Evolutionary conservation across 1,140 invertebrate species (phyloP).

Genomic region (Pseudomyrmex dendroicus): DNA sequence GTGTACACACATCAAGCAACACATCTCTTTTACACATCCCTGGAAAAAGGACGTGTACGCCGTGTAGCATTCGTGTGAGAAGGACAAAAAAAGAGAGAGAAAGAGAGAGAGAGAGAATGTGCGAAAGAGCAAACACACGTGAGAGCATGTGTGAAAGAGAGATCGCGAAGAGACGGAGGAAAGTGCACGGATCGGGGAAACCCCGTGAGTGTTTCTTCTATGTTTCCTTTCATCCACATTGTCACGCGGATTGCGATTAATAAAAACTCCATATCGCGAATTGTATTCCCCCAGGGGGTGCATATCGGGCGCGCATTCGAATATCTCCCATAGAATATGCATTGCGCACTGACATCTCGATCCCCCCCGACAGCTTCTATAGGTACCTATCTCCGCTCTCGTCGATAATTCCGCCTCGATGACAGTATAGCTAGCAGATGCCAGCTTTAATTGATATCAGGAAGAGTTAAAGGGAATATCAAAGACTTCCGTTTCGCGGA

Average conservation of each 20-base stretch:
- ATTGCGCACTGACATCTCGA: background rate
- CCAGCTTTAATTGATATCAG: too few species aligned
- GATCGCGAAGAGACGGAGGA: background rate
- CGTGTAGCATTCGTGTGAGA: background rate
- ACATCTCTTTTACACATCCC: too few species aligned
- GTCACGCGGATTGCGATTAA: conserved; percentile 17
- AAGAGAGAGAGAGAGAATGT: conserved; percentile 10
- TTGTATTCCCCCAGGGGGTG: conserved; percentile 1
- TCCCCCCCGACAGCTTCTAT: background rate
- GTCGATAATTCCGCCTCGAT: background rate
- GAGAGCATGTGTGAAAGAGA: background rate
- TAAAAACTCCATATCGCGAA: conserved; percentile 32
- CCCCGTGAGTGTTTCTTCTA: background rate
- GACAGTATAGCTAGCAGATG: too few species aligned
- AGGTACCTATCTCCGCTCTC: background rate
- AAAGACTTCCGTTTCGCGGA: too few species aligned
- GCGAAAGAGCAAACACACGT: conserved; percentile 2
- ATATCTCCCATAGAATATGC: background rate
- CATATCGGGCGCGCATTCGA: background rate
- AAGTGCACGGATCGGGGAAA: conserved; percentile 8
- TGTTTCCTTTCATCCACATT: conserved; percentile 18
- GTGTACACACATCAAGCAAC: too few species aligned
- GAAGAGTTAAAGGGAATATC: too few species aligned
- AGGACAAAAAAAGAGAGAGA: conserved; percentile 3
- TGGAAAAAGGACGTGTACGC: background rate